Evolutionary conservation across 2,113 vertebrate genomes (phyloP).

Genomic region (Poicephalus meyeri): DNA sequence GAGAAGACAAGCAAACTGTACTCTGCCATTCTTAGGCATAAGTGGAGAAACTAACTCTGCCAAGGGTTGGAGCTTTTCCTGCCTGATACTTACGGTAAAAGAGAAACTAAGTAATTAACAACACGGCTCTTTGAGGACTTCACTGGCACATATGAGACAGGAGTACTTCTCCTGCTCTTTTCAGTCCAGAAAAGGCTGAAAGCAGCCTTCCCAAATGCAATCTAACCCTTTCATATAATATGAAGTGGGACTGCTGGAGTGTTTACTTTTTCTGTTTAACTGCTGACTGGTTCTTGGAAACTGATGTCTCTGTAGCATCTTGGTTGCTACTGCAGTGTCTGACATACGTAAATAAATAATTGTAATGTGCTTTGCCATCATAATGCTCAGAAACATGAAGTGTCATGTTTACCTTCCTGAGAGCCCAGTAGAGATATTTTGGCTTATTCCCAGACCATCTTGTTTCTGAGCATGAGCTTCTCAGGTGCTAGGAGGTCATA

Average conservation of each 20-base stretch:
- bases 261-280: neutral
- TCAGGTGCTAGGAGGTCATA: neutral
- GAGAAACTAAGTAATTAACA: neutral
- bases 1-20: neutral
- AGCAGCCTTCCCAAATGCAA: neutral
- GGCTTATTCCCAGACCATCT: neutral
- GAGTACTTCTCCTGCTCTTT: neutral
- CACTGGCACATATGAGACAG: neutral
- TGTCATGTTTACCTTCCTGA: neutral
- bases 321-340: neutral
- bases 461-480: neutral
- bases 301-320: neutral
- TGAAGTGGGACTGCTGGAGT: neutral
- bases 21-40: neutral
- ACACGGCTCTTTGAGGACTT: accelerated
- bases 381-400: neutral
- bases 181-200: neutral
- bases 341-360: neutral
- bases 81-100: neutral
- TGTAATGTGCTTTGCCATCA: neutral
- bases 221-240: neutral
- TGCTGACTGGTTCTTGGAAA: neutral
- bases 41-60: neutral
- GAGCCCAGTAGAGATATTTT: neutral
- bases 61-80: neutral